Evolutionary conservation across 2,797 vertebrate genomes (phyloP).

Genomic region (Lepus townsendii): DNA sequence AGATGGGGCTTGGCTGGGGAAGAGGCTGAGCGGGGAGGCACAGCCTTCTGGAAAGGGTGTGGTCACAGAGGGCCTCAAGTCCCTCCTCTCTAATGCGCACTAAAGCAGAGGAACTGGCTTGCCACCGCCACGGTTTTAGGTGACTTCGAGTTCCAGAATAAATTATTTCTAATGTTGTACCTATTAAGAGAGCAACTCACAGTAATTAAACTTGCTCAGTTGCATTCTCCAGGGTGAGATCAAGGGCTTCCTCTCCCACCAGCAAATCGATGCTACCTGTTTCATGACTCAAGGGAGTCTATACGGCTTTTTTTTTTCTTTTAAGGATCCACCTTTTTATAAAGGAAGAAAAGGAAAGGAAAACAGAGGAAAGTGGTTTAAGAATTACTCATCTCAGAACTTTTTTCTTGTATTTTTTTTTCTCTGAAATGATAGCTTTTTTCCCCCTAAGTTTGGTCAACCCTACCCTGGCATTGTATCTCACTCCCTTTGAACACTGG

Average conservation of each 20-base stretch:
- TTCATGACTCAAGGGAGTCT: background rate
- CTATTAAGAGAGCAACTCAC: background rate
- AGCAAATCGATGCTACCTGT: background rate
- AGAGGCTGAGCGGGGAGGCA: background rate
- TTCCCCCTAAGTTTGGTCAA: background rate
- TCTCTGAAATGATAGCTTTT: background rate
- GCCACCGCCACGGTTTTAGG: background rate
- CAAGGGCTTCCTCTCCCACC: background rate
- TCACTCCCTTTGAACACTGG: constrained; percentile 16
- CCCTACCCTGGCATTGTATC: background rate
- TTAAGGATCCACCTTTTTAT: background rate
- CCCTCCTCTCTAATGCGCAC: background rate
- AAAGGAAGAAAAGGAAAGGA: background rate
- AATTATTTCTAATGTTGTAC: background rate
- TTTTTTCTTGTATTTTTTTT: constrained; percentile 8
- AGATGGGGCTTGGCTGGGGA: background rate
- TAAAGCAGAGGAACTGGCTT: constrained; percentile 1
- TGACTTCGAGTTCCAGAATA: background rate
- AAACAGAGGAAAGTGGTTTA: background rate
- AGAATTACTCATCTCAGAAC: constrained; percentile 3
- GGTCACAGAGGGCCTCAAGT: background rate
- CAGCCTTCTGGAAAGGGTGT: background rate
- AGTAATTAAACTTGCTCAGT: background rate
- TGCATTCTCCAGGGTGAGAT: background rate
- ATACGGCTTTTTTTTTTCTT: background rate